Evolutionary conservation across 1,140 invertebrate genomes (phyloP).

Genomic region (Manduca sexta): DNA sequence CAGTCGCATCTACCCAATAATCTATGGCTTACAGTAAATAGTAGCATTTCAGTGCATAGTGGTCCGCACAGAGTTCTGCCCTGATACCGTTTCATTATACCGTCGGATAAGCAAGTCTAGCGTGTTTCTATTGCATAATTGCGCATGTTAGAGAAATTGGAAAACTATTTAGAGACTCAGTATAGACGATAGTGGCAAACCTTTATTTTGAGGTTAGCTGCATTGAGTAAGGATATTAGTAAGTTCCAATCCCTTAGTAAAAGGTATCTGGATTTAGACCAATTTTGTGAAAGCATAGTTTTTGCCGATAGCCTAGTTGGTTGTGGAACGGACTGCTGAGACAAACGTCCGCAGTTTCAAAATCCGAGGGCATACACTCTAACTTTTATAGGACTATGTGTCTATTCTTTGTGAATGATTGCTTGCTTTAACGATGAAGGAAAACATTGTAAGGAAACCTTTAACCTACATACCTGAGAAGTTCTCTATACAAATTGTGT

Average conservation of each 20-base stretch:
- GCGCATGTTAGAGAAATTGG: slow-evolving; percentile 16
- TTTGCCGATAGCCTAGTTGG: too few species aligned
- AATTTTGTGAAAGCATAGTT: background rate
- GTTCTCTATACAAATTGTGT: too few species aligned
- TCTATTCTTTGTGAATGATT: too few species aligned
- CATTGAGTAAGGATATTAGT: background rate
- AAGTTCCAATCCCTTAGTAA: background rate
- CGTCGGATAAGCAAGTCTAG: slow-evolving; percentile 17
- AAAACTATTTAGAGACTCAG: slow-evolving; percentile 22
- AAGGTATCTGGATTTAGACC: background rate
- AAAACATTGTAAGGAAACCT: too few species aligned
- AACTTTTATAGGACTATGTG: too few species aligned
- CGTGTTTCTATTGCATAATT: slow-evolving; percentile 16
- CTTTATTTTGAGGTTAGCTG: too few species aligned
- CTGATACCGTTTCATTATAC: slow-evolving; percentile 19
- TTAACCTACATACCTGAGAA: too few species aligned
- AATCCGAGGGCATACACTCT: too few species aligned
- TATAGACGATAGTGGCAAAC: too few species aligned
- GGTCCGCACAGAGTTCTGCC: slow-evolving; percentile 3
- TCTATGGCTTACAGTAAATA: slow-evolving; percentile 16
- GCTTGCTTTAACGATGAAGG: too few species aligned
- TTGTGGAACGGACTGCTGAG: too few species aligned
- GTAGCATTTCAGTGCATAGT: slow-evolving; percentile 12
- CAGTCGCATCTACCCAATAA: slow-evolving; percentile 5
- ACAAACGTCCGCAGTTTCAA: too few species aligned